These are phyloP conservation scores for Heterotilapia buettikoferi DNA, from an alignment of 2,113 vertebrate genomes.

Conservation along the genomic window DNA sequence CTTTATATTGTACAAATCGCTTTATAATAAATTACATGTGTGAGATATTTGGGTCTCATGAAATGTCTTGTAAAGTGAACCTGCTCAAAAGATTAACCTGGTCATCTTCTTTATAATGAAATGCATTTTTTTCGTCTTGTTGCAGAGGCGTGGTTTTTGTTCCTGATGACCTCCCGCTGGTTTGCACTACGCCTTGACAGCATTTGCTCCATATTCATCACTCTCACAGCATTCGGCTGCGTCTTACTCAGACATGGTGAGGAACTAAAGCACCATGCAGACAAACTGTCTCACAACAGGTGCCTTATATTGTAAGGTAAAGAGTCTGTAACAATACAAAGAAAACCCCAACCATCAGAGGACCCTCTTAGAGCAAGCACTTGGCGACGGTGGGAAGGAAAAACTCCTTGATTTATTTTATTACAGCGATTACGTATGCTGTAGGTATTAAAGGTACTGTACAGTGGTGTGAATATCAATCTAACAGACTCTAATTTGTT, in stretches of 20 bases:
- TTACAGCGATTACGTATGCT: neutral
- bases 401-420: neutral
- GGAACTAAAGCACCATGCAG: neutral
- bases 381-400: neutral
- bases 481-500: neutral
- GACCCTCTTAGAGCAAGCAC: neutral
- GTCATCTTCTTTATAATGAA: neutral
- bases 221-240: constrained; percentile 80
- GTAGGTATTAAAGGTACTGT: neutral
- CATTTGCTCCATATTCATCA: constrained; percentile 87
- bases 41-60: neutral
- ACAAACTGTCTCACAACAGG: neutral
- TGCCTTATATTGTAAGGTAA: neutral
- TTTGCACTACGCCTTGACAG: constrained; percentile 89
- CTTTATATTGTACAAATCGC: neutral
- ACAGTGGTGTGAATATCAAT: neutral
- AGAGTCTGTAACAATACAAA: neutral
- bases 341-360: neutral
- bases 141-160: constrained; percentile 91
- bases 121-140: neutral
- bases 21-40: neutral
- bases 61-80: neutral
- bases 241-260: constrained; percentile 82
- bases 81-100: neutral
- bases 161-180: constrained; percentile 92